These are phyloP conservation scores for Lasioglossum leucozonium DNA, from an alignment of 2,888 invertebrate species.

Conservation along the genomic window DNA sequence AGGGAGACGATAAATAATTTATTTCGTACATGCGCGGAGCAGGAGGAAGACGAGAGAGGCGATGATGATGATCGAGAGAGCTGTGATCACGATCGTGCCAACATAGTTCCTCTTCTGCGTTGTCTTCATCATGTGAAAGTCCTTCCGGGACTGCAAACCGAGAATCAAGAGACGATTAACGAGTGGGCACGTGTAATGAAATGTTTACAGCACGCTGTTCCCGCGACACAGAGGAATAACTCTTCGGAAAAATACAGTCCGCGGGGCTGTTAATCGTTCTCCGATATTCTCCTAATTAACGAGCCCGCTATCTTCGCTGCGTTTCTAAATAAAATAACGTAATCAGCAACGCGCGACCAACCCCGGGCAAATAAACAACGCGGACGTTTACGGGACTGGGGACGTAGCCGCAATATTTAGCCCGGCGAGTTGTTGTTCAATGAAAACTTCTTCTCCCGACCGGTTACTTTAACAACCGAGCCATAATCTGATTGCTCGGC, in stretches of 20 bases:
- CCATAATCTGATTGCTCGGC: neutral
- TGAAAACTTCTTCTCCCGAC: constrained; percentile 24
- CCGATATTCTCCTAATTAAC: constrained; percentile 50
- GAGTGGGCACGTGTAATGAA: neutral
- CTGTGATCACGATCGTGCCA: constrained; percentile 37
- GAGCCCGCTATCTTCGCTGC: constrained; percentile 30
- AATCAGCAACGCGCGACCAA: constrained; percentile 18
- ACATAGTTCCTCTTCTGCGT: constrained; percentile 58
- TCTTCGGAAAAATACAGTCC: neutral
- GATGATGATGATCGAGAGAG: constrained; percentile 51
- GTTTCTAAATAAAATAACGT: constrained; percentile 47
- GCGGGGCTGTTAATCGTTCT: constrained; percentile 39
- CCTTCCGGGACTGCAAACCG: constrained; percentile 66
- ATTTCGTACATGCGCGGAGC: constrained; percentile 41
- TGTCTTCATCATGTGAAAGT: constrained; percentile 66
- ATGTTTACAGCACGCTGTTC: neutral
- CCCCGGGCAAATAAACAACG: constrained; percentile 43
- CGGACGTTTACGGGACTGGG: constrained; percentile 6
- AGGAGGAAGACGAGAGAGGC: constrained; percentile 60
- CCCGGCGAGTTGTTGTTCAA: constrained; percentile 22
- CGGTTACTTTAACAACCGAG: neutral
- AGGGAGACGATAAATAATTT: constrained; percentile 49
- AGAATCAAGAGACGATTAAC: neutral
- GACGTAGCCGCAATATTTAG: constrained; percentile 30
- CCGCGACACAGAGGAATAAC: neutral